Conservation (phyloP, 23 tunicate genomes). For the Styela plicata region DNA sequence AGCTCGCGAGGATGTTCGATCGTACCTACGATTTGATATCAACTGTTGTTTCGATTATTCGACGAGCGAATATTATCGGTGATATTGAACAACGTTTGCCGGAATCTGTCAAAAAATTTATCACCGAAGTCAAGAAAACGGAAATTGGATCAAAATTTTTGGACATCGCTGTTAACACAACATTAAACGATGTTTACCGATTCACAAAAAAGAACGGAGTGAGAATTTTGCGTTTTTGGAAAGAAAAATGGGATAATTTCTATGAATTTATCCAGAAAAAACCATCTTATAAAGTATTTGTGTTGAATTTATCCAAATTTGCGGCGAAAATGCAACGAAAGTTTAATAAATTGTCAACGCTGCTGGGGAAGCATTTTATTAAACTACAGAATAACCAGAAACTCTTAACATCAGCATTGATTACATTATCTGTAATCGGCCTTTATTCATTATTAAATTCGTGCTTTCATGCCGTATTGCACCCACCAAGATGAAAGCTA, state of each 20-base stretch:
- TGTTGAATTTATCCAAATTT: neutral
- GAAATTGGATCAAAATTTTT: neutral
- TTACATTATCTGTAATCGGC: neutral
- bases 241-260: neutral
- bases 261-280: constrained; percentile 7
- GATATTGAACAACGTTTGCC: neutral
- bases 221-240: neutral
- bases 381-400: neutral
- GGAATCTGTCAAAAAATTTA: neutral
- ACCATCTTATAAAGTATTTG: neutral
- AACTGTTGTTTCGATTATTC: neutral
- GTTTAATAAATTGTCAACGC: constrained; percentile 5
- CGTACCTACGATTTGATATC: constrained; percentile 10
- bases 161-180: neutral
- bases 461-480: constrained; percentile 14
- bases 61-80: neutral
- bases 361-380: neutral
- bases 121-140: neutral
- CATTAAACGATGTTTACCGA: neutral
- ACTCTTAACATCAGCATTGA: constrained; percentile 6
- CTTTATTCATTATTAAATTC: neutral
- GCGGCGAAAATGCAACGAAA: constrained; percentile 6
- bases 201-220: neutral
- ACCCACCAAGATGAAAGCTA: neutral
- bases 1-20: constrained; percentile 8